These are phyloP conservation scores for Phasia obesa DNA, from an alignment of 2,888 invertebrate genomes.

Conservation along the genomic window DNA sequence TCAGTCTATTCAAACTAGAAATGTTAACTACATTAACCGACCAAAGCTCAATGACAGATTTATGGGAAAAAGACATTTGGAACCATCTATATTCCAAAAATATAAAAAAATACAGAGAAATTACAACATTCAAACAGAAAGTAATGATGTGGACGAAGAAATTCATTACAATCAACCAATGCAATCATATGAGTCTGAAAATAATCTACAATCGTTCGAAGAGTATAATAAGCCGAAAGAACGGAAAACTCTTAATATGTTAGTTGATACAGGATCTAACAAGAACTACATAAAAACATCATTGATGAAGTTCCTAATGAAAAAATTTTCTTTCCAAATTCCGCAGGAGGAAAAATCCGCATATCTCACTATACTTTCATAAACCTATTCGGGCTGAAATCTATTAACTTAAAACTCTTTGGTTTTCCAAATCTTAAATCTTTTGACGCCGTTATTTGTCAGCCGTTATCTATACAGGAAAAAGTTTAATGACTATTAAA, in stretches of 20 bases:
- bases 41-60: too few relatives aligned
- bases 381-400: conserved; percentile 13
- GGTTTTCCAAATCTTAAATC: too few relatives aligned
- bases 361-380: conserved; percentile 32
- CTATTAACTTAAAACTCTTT: conserved; percentile 18
- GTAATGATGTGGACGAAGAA: too few relatives aligned
- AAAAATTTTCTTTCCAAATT: conserved; percentile 31
- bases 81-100: too few relatives aligned
- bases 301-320: conserved; percentile 20
- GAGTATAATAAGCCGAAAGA: too few relatives aligned
- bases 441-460: too few relatives aligned
- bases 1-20: too few relatives aligned
- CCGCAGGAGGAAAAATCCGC: conserved; percentile 15
- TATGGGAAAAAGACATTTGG: too few relatives aligned
- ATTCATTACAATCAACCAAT: too few relatives aligned
- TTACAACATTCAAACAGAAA: too few relatives aligned
- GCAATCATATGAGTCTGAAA: neutral
- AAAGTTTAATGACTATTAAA: conserved; percentile 19
- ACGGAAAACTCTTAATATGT: conserved; percentile 1
- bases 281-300: conserved; percentile 20
- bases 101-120: too few relatives aligned
- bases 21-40: too few relatives aligned
- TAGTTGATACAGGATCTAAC: neutral
- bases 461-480: neutral
- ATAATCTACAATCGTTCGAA: neutral